These are phyloP conservation scores for Heliothis peltigera DNA, from an alignment of 2,888 invertebrate genomes.

Conservation along the genomic window DNA sequence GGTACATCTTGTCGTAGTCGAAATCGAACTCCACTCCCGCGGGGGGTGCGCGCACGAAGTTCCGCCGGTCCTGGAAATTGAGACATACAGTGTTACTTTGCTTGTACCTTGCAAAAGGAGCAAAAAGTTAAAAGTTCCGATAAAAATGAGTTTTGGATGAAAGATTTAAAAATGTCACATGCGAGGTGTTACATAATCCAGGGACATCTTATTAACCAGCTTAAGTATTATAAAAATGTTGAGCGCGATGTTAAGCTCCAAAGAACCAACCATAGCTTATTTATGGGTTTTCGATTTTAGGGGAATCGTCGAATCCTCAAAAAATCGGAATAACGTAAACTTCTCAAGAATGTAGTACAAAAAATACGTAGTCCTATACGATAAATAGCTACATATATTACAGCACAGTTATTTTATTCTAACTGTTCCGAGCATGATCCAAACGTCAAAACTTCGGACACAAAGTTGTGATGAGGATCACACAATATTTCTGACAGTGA, in stretches of 20 bases:
- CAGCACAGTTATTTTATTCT: slow-evolving; percentile 3
- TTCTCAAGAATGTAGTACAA: neutral
- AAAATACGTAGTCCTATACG: neutral
- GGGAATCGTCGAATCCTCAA: too few species aligned
- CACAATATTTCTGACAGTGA: slow-evolving; percentile 23
- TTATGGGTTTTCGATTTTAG: too few species aligned
- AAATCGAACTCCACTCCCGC: slow-evolving; percentile 98
- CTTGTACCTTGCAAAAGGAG: too few species aligned
- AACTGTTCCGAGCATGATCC: neutral
- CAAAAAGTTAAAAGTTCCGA: too few species aligned
- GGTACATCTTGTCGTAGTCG: slow-evolving; percentile 97
- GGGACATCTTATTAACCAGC: too few species aligned
- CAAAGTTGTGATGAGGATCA: slow-evolving; percentile 37
- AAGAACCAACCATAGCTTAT: too few species aligned
- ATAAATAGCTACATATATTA: neutral
- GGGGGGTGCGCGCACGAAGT: slow-evolving; percentile 99
- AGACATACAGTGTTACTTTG: too few species aligned
- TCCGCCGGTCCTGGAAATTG: slow-evolving; percentile 95
- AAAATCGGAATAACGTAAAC: neutral
- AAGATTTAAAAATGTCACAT: too few species aligned
- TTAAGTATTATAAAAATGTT: too few species aligned
- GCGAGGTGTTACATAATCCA: too few species aligned
- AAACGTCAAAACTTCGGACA: slow-evolving; percentile 20
- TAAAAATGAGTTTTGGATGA: too few species aligned
- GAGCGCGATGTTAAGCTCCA: too few species aligned